phyloP scores from a whole-genome alignment of 1,140 invertebrate species.

The Zaprionus nigranus region DNA sequence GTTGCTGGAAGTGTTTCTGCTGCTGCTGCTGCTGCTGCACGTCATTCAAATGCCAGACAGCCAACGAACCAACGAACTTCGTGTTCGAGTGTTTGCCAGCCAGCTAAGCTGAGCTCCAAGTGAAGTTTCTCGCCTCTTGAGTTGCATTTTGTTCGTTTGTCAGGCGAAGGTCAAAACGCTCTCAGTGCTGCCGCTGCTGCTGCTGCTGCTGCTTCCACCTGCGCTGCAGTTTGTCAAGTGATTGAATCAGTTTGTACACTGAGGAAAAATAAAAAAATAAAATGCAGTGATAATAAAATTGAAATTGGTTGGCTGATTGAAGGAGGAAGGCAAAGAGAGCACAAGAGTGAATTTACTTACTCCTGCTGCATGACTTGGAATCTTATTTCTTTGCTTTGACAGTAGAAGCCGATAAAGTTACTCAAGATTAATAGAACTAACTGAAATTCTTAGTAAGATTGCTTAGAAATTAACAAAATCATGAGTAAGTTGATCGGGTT shows the following conservation, averaged over 20 bases:
- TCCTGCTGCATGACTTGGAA: neutral
- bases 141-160: constrained; percentile 56
- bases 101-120: constrained; percentile 10
- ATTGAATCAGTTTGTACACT: constrained; percentile 34
- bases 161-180: constrained; percentile 67
- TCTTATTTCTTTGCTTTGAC: too few relatives aligned
- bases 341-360: neutral
- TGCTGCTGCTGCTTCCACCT: constrained; percentile 28
- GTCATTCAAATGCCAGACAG: constrained; percentile 79
- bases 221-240: constrained; percentile 45
- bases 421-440: too few relatives aligned
- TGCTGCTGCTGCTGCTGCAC: constrained; percentile 57
- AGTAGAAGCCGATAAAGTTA: too few relatives aligned
- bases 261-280: constrained; percentile 8
- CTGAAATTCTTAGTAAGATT: too few relatives aligned
- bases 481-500: accelerated
- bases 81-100: constrained; percentile 62
- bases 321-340: neutral
- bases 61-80: constrained; percentile 67
- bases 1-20: constrained; percentile 34
- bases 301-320: constrained; percentile 4
- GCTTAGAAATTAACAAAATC: too few relatives aligned
- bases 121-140: constrained; percentile 48
- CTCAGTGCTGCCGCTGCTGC: constrained; percentile 1
- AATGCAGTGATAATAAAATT: neutral